Base-by-base conservation (phyloP, 2,113 vertebrate species). In the Orycteropus afer region DNA sequence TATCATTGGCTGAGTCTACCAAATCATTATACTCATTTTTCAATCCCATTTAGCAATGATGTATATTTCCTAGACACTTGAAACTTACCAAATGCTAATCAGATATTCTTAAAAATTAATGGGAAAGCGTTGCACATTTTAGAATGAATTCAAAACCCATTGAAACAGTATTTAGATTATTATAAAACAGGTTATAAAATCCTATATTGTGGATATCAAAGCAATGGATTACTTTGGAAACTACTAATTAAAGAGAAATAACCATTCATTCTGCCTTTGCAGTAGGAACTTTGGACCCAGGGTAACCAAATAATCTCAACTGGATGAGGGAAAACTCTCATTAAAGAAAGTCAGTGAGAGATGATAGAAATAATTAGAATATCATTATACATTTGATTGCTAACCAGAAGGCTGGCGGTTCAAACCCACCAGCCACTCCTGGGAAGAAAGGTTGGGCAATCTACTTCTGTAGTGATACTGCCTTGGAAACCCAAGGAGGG, bases 101-200 rank as follows among this genome's bases (percentile, higher is more conserved):
- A 69, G 61, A 57, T 42, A 20, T 53, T 83, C 11, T 15, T 51
- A 86, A 84, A 93, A 92, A 84, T 34, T 32, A 88, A 92, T 25
- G 18, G 23, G 32, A 57, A 84, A 63, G 5, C 81, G 12, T 17
- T 61, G 2, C 5, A 51, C 27, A 63, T 91, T 83, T 94, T 17
- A 42, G 91, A 61, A 84, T 80, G 34, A 74, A 42, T 59, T 86
- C 32, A 85, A 93, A 89, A 32, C 27, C 55, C 40, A 89, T 2
- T 80, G 47, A 76, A 55, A 37, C 59, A n/a, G 61, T 84, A 34
- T 40, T 51, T 57, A 25, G n/a, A 84, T 87, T 37, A 77, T 49
- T 86, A 77, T 81, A 85, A 87, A 93, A 63, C n/a, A 42, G 14
- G 18, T 63, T 83, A 82, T 83, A 67, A 82, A 90, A 71, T 81